phyloP scores from a whole-genome alignment of 2,113 vertebrate species.

The Chascanopsetta lugubris region DNA sequence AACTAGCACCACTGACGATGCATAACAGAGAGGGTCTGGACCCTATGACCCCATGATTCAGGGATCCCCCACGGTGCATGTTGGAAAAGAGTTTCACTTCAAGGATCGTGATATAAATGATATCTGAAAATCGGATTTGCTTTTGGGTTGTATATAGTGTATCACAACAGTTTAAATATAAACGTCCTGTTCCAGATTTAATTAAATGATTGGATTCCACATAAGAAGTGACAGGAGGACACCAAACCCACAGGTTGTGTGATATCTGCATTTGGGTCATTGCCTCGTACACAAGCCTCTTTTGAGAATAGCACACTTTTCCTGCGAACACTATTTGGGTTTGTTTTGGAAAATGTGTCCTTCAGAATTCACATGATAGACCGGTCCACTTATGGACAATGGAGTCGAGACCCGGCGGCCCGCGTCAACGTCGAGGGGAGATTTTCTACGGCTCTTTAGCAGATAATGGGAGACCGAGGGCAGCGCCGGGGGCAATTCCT shows the following conservation, averaged over 20 bases:
- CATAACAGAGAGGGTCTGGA: too few species aligned
- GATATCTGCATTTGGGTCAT: neutral
- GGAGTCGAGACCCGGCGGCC: constrained; percentile 15
- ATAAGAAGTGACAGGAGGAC: too few species aligned
- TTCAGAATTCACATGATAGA: constrained; percentile 33
- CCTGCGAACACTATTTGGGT: constrained; percentile 7
- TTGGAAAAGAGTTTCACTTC: too few species aligned
- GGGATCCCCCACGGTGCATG: too few species aligned
- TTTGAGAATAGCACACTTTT: neutral
- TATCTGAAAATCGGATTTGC: too few species aligned
- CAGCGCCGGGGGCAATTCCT: constrained; percentile 23
- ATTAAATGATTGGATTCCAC: too few species aligned
- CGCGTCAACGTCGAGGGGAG: constrained; percentile 18
- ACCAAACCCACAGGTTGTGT: neutral
- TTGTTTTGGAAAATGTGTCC: constrained; percentile 39
- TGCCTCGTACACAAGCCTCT: neutral
- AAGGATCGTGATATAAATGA: too few species aligned
- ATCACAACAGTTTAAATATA: too few species aligned
- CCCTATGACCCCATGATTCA: too few species aligned
- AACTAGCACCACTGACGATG: too few species aligned
- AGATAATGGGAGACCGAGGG: constrained; percentile 39
- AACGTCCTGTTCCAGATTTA: too few species aligned
- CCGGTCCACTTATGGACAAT: constrained; percentile 39
- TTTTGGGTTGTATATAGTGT: too few species aligned
- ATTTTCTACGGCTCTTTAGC: constrained; percentile 22